Base-by-base conservation (phyloP, 2,797 vertebrate genomes). In the Enteromius viviparus region DNA sequence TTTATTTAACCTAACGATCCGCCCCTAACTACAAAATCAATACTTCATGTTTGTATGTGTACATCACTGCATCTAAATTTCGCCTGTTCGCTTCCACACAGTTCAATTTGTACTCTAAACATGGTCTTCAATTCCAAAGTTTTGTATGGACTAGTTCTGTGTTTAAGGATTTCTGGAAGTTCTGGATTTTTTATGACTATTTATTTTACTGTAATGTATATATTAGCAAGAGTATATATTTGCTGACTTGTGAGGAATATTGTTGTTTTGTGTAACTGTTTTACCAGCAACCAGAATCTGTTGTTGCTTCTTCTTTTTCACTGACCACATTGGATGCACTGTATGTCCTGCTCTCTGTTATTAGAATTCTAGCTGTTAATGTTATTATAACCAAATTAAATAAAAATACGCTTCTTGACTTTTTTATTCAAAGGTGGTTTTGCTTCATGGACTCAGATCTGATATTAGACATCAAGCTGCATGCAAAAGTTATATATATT, bases 161-260 rank as follows among this genome's bases (percentile, higher is more conserved):
- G 87, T 93, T 95, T 95, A 89, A 90, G 88, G 87, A 92, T 93
- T 94, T 93, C 93, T 94, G 29, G 62, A 94, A 95, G 94, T 93
- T 92, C 91, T 78, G 92, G 71, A 42, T 95, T 95, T 93, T 96
- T 95, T 93, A 96, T 96, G 93, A 96, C 95, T 97, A 98, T 98
- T 98, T 98, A 98, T 98, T 97, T 96, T 90, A 94, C 92, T 90
- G 92, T 93, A 94, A 93, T 97, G 96, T 98, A 96, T 92, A 97
- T 97, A 96, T 96, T 96, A 96, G 96, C 91, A 93, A 96, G 95
- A 95, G 92, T 96, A 96, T 97, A 97, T 97, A 97, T 96, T 96
- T 96, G 92, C 93, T 84, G 91, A 94, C 23, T 92, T 92, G 93
- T 90, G 94, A 84, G 78, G 93, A 92, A 94, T 94, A 93, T 95